These are phyloP conservation scores for Lepidocolaptes lacrymiger DNA, from an alignment of 2,797 vertebrate species.

Conservation along the genomic window DNA sequence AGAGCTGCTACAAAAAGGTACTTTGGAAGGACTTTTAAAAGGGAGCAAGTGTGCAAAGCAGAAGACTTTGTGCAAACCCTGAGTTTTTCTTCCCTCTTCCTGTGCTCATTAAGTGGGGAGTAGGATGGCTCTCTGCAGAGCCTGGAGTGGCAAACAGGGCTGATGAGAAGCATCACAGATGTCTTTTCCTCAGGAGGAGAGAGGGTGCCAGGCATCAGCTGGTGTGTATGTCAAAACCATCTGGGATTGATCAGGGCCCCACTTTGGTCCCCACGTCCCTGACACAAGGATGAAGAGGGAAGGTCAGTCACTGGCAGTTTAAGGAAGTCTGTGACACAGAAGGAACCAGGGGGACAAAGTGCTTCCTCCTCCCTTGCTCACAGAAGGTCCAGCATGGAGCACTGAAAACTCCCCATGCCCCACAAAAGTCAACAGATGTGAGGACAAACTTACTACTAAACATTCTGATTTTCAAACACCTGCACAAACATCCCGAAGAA, in stretches of 20 bases:
- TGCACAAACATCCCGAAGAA: conserved; percentile 15
- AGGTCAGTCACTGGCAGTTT: background rate
- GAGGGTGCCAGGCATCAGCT: conserved; percentile 45
- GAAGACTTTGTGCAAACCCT: background rate
- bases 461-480: background rate
- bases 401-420: background rate
- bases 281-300: background rate
- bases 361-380: background rate
- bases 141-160: background rate
- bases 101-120: rapidly evolving
- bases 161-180: conserved; percentile 17
- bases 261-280: background rate
- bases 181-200: conserved; percentile 16
- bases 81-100: background rate
- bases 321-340: background rate
- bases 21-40: background rate
- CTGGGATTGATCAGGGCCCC: background rate
- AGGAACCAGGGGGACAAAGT: background rate
- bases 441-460: background rate
- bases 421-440: background rate
- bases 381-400: background rate
- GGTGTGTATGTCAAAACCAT: background rate
- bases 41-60: background rate
- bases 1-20: background rate
- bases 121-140: background rate